Conservation (phyloP, 92 coral and sea anemone species). For the Diadumene lineata region DNA sequence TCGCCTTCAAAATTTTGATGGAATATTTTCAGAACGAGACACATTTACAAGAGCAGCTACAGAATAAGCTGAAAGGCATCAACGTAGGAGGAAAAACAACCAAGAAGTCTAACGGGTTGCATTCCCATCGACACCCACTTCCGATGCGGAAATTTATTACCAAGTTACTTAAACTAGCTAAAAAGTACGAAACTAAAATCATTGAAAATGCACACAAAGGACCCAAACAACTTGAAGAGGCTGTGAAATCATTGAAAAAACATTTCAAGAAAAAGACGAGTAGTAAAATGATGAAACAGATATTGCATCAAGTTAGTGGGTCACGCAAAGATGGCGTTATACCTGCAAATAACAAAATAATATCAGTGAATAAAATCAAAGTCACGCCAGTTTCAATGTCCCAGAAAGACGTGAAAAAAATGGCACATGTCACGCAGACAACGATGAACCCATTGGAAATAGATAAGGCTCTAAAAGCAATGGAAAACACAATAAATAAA, state of each 20-base stretch:
- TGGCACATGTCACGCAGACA: background rate
- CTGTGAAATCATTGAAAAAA: background rate
- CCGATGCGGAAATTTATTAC: constrained; percentile 8
- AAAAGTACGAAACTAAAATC: background rate
- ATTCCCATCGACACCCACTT: background rate
- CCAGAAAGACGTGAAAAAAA: constrained; percentile 1
- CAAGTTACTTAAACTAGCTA: constrained; percentile 7
- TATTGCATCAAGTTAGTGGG: constrained; percentile 2
- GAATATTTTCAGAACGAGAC: constrained; percentile 74
- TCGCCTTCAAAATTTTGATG: constrained; percentile 56
- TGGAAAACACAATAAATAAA: constrained; percentile 10
- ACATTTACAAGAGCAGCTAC: constrained; percentile 40
- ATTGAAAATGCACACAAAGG: background rate
- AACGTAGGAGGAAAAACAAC: constrained; percentile 11
- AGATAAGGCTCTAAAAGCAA: background rate
- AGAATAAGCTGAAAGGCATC: constrained; percentile 18
- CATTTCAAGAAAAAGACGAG: background rate
- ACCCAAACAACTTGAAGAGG: background rate
- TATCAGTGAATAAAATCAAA: constrained; percentile 21
- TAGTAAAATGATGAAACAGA: background rate
- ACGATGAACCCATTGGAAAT: background rate
- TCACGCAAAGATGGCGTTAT: constrained; percentile 33
- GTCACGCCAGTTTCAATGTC: constrained; percentile 25
- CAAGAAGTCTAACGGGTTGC: constrained; percentile 22
- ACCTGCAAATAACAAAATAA: constrained; percentile 14